phyloP scores from a whole-genome alignment of 1,140 invertebrate species.

The Plodia interpunctella region DNA sequence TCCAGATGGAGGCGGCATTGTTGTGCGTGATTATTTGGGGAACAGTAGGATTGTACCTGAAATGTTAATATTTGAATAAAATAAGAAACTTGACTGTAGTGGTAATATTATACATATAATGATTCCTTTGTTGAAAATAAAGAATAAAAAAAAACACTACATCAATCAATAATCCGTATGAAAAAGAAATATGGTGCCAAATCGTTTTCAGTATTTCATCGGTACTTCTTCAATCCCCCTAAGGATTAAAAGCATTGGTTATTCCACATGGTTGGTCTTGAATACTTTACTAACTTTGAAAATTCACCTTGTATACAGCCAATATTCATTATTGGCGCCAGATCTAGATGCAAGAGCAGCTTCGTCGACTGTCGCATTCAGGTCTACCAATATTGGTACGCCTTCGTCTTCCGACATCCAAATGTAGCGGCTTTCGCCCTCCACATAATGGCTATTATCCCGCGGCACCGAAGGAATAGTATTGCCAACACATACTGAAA shows the following conservation, averaged over 20 bases:
- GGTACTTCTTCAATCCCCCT: too few relatives aligned
- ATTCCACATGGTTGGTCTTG: too few relatives aligned
- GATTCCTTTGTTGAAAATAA: too few relatives aligned
- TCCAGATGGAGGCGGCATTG: conserved; percentile 8
- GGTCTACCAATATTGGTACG: conserved; percentile 14
- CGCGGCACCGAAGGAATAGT: conserved; percentile 1
- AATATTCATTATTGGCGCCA: conserved; percentile 18
- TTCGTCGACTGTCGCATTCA: not conserved
- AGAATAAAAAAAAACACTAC: too few relatives aligned
- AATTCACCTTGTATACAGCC: conserved; percentile 20
- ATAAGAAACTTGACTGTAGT: too few relatives aligned
- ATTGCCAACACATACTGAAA: conserved; percentile 1
- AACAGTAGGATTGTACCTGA: conserved; percentile 17
- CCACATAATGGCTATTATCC: conserved; percentile 20
- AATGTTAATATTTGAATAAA: not conserved
- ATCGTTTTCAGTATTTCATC: too few relatives aligned
- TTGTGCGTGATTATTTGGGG: conserved; percentile 11
- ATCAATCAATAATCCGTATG: too few relatives aligned
- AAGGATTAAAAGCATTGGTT: too few relatives aligned
- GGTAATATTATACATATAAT: too few relatives aligned
- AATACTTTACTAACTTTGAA: too few relatives aligned
- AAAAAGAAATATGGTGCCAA: too few relatives aligned
- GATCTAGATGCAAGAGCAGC: not conserved
- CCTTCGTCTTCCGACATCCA: conserved; percentile 20
- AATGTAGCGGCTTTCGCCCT: conserved; percentile 17